Evolutionary conservation across 2,888 invertebrate species (phyloP), one percentile per base, ranked within the genome.

Genomic region (Drosophila crucigera): DNA sequence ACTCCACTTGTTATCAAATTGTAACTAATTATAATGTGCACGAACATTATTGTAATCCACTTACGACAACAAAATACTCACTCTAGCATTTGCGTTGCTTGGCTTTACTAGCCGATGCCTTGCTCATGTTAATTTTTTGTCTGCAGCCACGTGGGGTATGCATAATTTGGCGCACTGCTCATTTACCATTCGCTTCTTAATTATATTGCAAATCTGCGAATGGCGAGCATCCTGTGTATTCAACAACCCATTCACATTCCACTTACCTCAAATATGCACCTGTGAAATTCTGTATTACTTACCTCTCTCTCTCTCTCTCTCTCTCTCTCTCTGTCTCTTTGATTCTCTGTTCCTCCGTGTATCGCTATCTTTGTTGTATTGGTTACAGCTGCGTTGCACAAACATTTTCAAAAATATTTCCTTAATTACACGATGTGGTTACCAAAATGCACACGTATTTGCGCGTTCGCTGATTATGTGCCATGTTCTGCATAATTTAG

Each of bases 391-490:
- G 58, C n/a, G 25, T 53, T 61, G 55, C 28, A 49, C 63, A 61
- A 71, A 68, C 70, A 70, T 73, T 52, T 70, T 50, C 52, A 66
- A 69, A 81, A 79, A 67, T 82, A 81, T 79, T 82, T 74, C 70
- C 82, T 79, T 81, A 82, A 79, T 82, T 82, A 77, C 69, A 74
- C 70, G 68, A 60, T 79, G 79, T 70, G 79, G 66, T 61, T 76
- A 69, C 66, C 52, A 62, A 69, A 79, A 54, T 67, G 66, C 47
- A 64, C 63, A 65, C 64, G 73, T 65, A 68, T 73, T 37, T 73
- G 70, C 50, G 63, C 67, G 64, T 41, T 63, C 67, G 71, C 76
- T 81, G 70, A 80, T 76, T 78, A 76, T 76, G 67, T 66, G 61
- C 63, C 69, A 59, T 64, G 63, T 67, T 47, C 58, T 65, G 74